phyloP scores from a whole-genome alignment of 1,140 invertebrate species.

The Samia ricini region DNA sequence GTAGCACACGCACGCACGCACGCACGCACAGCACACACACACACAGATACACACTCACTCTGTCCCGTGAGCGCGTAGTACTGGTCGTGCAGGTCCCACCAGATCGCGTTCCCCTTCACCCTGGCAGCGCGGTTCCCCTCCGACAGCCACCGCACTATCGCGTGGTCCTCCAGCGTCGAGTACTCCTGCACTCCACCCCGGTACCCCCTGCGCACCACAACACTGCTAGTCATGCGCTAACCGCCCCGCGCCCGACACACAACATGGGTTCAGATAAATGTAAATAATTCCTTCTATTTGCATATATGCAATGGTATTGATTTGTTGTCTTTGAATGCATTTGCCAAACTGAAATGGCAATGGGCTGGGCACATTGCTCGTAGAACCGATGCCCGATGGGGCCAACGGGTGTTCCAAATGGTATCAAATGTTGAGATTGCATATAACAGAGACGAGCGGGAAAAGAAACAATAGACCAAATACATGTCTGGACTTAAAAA shows the following conservation, averaged over 20 bases:
- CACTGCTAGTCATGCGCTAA: background rate
- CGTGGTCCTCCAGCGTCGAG: constrained; percentile 45
- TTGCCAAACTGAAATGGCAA: background rate
- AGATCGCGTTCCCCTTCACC: constrained; percentile 57
- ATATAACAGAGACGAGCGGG: no score
- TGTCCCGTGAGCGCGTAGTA: constrained; percentile 24
- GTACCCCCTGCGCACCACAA: constrained; percentile 1
- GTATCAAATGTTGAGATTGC: no score
- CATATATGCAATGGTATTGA: background rate
- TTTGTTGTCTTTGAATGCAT: background rate
- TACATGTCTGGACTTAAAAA: no score
- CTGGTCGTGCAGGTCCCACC: constrained; percentile 37
- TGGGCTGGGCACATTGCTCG: no score
- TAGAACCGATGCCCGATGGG: no score
- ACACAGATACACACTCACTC: constrained; percentile 21
- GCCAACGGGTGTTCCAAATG: no score
- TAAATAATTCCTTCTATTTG: background rate
- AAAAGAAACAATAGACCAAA: no score
- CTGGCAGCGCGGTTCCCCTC: constrained; percentile 20
- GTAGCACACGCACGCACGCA: background rate
- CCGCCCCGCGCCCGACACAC: background rate
- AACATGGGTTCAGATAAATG: background rate
- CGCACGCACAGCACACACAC: background rate
- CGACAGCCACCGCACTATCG: constrained; percentile 41
- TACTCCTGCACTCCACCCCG: constrained; percentile 37